Evolutionary conservation across 1,140 invertebrate species (phyloP).

Genomic region (Drosophila teissieri): DNA sequence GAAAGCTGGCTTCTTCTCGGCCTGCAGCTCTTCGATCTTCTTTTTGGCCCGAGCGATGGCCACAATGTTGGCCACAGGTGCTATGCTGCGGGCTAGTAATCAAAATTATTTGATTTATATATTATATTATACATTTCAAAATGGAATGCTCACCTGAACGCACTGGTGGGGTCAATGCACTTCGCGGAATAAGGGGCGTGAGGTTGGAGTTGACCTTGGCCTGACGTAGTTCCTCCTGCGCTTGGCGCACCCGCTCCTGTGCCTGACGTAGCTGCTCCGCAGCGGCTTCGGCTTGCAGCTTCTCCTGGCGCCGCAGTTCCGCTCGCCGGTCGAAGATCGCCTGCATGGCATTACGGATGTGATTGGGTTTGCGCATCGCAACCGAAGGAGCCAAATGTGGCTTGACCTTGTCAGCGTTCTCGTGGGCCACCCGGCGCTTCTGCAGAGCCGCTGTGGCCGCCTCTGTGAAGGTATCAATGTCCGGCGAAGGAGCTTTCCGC

Average conservation of each 20-base stretch:
- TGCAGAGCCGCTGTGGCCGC: constrained; percentile 54
- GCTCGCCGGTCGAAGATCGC: constrained; percentile 74
- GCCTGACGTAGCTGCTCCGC: constrained; percentile 63
- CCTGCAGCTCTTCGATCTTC: constrained; percentile 85
- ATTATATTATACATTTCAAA: background rate
- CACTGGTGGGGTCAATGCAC: constrained; percentile 60
- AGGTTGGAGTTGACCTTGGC: constrained; percentile 55
- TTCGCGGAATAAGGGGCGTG: constrained; percentile 73
- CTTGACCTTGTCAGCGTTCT: constrained; percentile 77
- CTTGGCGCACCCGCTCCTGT: constrained; percentile 68
- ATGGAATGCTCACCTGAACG: constrained; percentile 39
- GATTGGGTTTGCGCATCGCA: constrained; percentile 61
- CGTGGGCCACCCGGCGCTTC: constrained; percentile 85
- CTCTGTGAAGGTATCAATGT: constrained; percentile 63
- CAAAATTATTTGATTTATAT: background rate
- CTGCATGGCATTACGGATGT: constrained; percentile 80
- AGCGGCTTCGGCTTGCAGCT: constrained; percentile 60
- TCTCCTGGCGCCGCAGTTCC: constrained; percentile 65
- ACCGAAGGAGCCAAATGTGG: constrained; percentile 1
- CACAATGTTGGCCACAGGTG: constrained; percentile 87
- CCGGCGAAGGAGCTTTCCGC: constrained; percentile 66
- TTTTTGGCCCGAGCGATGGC: constrained; percentile 87
- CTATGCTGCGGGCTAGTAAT: constrained; percentile 85
- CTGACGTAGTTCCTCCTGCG: constrained; percentile 63
- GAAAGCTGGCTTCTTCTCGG: constrained; percentile 84